Base-by-base conservation (phyloP, 1,140 invertebrate genomes). In the Ceratosolen fusciceps region DNA sequence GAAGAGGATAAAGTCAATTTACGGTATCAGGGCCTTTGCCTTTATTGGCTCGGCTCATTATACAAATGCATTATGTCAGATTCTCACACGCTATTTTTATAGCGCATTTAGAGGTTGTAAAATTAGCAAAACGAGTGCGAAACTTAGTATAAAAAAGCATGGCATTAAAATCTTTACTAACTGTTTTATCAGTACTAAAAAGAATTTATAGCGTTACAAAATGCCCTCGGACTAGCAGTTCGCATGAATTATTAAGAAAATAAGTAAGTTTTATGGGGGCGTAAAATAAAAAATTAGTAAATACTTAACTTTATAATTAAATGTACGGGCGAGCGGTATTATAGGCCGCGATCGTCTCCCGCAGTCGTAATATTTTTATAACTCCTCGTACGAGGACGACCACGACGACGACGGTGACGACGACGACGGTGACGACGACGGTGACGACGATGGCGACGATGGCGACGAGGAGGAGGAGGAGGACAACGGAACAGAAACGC, bases 151-250 rank as follows among this genome's bases (percentile, higher is more conserved):
- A 75, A 70, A 71, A 60, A 71, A 70, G 29, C 37, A 72, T 31
- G 58, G 43, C 70, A 79, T 79, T 79, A 80, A 80, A 80, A 80
- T 80, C 72, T 80, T 80, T 80, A 75, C 79, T 67, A 75, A 80
- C 74, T 80, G 74, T 77, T 80, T 80, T 80, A 80, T 80, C 79
- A 80, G 79, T 77, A 80, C 74, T 80, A 76, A 80, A 80, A 77
- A 26, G 74, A 80, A 80, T 80, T 80, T 80, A 80, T 80, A 80
- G 79, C 79, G 79, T 80, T 80, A 76, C 79, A 76, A 80, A 80
- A 77, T 80, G 65, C 79, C n/a, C n/a, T 70, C 68, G 31, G 56
- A 74, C 74, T 73, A 70, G 65, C 73, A 58, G 62, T 80, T 58
- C 54, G 67, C 49, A 80, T 80, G 79, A 80, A 54, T 76, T 72